Evolutionary conservation across 2,113 vertebrate genomes (phyloP), one percentile per base, ranked within the genome.

Genomic region (Odobenus rosmarus): DNA sequence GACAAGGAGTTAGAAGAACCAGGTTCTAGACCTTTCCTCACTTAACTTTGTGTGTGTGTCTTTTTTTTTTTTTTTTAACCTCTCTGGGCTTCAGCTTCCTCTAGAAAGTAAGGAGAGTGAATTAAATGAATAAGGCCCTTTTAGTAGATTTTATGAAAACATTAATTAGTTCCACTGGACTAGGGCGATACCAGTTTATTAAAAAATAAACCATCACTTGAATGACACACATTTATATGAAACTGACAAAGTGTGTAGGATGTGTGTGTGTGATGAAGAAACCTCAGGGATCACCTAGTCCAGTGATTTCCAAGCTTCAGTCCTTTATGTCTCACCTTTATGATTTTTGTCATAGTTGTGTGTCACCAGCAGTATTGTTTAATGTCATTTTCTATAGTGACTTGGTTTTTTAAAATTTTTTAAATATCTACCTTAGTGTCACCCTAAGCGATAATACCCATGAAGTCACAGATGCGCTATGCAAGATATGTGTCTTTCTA

Each of bases 131-230:
- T 81, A 93, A 95, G 51, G 18, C 10, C 64, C 23, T 95, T 74
- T 55, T 46, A 84, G 51, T 61, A 88, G 57, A 88, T 95, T 93
- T 96, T 88, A 81, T 93, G 53, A 91, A 96, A 91, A 79, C 69
- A 74, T 74, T 71, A 93, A 96, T 61, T 97, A 71, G 64, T 90
- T 24, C 81, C 18, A 72, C 28, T 94, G 72, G 46, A 61, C 64
- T 85, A 93, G 33, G 87, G 24, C 7, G 53, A 90, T 91, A 46
- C 5, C 26, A 76, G 1, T 55, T 88, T 88, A 85, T 71, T 84
- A 33, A 87, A 95, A 71, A 94, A 82, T 90, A 95, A 89, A 81
- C 14, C n/a, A 67, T 90, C 55, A 77, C 51, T 97, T 49, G 64
- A 87, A 64, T 95, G 64, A 88, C 19, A 80, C 12, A 82, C 26